These are phyloP conservation scores for Oscheius sp. DNA, from an alignment of 2,888 invertebrate genomes.

Conservation along the genomic window DNA sequence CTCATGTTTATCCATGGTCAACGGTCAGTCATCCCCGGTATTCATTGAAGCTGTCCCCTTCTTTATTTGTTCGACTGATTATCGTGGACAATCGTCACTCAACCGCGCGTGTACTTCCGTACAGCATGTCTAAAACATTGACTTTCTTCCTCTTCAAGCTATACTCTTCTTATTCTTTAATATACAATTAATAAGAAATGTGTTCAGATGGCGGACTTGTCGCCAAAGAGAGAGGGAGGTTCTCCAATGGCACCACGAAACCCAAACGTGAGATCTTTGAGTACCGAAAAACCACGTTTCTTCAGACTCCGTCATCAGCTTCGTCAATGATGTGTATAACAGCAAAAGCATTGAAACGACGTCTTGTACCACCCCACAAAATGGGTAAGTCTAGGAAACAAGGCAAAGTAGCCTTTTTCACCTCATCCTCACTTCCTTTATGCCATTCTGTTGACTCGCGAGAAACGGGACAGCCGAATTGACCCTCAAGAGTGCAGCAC, in stretches of 20 bases:
- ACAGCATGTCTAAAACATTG: neutral
- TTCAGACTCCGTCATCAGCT: conserved; percentile 1
- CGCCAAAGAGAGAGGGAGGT: conserved; percentile 8
- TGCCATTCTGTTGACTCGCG: conserved; percentile 32
- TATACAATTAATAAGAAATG: neutral
- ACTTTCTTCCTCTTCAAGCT: neutral
- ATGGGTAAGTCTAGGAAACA: conserved; percentile 15
- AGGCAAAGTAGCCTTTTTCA: too few species aligned
- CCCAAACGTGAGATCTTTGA: neutral
- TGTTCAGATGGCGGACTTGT: conserved; percentile 16
- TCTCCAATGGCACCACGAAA: neutral
- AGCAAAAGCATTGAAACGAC: neutral
- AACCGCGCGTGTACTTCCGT: conserved; percentile 26
- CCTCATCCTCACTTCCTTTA: neutral
- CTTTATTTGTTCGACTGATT: conserved; percentile 28
- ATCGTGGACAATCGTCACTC: conserved; percentile 28
- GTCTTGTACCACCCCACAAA: conserved; percentile 14
- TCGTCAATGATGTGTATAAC: conserved; percentile 17
- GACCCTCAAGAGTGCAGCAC: conserved; percentile 33
- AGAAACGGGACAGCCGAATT: conserved; percentile 26
- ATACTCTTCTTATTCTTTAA: neutral
- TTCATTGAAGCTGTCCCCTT: conserved; percentile 14
- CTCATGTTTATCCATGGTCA: neutral
- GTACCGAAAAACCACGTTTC: neutral
- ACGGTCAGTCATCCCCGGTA: conserved; percentile 27